Conservation (phyloP, 2,113 vertebrate species). For the Dicerorhinus sumatrensis region DNA sequence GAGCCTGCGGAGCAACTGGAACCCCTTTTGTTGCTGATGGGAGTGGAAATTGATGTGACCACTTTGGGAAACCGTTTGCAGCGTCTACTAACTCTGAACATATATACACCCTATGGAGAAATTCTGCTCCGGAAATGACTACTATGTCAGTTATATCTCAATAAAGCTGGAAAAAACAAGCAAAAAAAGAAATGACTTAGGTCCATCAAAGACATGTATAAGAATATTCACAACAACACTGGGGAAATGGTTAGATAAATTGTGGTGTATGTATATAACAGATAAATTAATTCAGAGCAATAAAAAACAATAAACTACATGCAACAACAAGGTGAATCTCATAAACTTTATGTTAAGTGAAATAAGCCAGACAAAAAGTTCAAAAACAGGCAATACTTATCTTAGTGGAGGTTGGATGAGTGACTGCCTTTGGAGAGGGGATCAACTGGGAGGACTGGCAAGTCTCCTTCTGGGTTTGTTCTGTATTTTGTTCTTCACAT, state of each 20-base stretch:
- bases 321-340: neutral
- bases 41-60: neutral
- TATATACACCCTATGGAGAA: neutral
- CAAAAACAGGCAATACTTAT: neutral
- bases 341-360: neutral
- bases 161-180: neutral
- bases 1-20: neutral
- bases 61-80: neutral
- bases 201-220: neutral
- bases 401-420: neutral
- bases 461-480: neutral
- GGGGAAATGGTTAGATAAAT: neutral
- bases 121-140: neutral
- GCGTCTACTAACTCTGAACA: neutral
- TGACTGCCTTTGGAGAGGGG: neutral
- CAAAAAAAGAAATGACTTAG: neutral
- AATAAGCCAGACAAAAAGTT: slow-evolving; percentile 19
- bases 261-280: neutral
- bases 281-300: neutral
- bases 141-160: neutral
- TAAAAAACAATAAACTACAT: neutral
- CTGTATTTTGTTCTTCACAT: slow-evolving; percentile 13
- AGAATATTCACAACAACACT: neutral
- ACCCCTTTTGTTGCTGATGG: neutral
- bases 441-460: neutral